A percentile compares a stretch with the other conserved stretches of the same genome.
Conservation (phyloP, 2,888 invertebrate species). For the Galerucella calmariensis region DNA sequence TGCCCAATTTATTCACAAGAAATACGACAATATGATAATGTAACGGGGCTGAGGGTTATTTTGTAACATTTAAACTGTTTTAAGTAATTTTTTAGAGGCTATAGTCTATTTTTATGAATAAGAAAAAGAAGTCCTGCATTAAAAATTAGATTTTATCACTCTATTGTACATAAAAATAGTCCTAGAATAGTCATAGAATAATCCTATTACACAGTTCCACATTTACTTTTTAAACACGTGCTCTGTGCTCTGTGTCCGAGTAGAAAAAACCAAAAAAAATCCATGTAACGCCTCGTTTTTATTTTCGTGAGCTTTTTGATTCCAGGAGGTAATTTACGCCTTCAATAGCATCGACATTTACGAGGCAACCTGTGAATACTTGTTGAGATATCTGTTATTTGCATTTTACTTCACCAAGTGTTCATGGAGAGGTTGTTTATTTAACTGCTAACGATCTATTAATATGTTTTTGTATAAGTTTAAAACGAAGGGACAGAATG, state of each 20-base stretch:
- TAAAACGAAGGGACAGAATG: too few species aligned
- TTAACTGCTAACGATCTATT: too few species aligned
- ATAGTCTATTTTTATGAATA: too few species aligned
- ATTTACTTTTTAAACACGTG: background rate
- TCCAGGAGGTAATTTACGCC: background rate
- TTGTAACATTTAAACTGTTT: background rate
- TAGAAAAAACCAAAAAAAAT: background rate
- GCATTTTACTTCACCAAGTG: background rate
- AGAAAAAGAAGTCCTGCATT: too few species aligned
- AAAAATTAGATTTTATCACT: too few species aligned
- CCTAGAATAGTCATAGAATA: too few species aligned
- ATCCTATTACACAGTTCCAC: background rate
- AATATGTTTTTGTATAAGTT: too few species aligned
- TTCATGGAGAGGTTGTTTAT: background rate
- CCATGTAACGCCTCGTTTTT: background rate
- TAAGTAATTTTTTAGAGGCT: too few species aligned
- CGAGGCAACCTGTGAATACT: background rate
- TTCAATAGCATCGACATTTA: background rate
- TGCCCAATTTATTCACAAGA: slow-evolving; percentile 15
- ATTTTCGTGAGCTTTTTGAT: background rate
- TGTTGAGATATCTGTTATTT: background rate
- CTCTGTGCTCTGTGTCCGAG: background rate
- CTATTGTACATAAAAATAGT: too few species aligned
- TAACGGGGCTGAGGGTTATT: slow-evolving; percentile 4
- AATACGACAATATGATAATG: slow-evolving; percentile 25